Evolutionary conservation across 1,140 invertebrate genomes (phyloP), one percentile per base, ranked within the genome.

Genomic region (Mercenaria mercenaria): DNA sequence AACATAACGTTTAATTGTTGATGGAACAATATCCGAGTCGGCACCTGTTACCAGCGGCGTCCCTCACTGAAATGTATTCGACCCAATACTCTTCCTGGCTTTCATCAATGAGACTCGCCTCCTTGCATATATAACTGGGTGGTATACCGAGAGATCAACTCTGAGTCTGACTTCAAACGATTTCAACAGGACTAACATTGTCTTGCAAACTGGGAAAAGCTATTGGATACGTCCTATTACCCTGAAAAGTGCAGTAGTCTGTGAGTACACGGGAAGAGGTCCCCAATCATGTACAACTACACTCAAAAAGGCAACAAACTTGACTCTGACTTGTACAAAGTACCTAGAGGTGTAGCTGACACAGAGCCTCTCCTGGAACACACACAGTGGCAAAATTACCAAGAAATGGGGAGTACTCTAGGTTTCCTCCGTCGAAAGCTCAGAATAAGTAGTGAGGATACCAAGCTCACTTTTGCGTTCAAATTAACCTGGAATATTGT

Each of bases 41-140:
- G 47, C 29, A 18, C 34, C 39, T 37, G 88, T 85, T 1, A n/a
- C 18, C 8, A 56, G 80, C 32, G 88, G 81, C n/a, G 88, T 90
- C 23, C 81, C 23, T n/a, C 81, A 80, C 29, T 80, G 81, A 32
- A 85, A 50, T 13, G 88, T 82, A 10, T 43, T 89, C 1, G 85
- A 39, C 2, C 76, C 87, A 4, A 39, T 88, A 8, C 37, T 47
- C 34, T 85, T 79, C 41, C 39, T 69, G n/a, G 13, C 77, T 0
- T 80, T 50, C 39, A 88, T 91, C 50, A 83, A 83, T 56, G 81
- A 89, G 6, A 69, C 69, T 1, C 29, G 90, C n/a, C 86, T 88
- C 0, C 79, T 88, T 79, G 86, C 80, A 10, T 69, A n/a, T n/a
- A 88, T 59, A 86, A 91, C 81, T 85, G 29, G 23, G n/a, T 88